Conservation (phyloP, 2,113 vertebrate genomes). For the Nannospalax galili region DNA sequence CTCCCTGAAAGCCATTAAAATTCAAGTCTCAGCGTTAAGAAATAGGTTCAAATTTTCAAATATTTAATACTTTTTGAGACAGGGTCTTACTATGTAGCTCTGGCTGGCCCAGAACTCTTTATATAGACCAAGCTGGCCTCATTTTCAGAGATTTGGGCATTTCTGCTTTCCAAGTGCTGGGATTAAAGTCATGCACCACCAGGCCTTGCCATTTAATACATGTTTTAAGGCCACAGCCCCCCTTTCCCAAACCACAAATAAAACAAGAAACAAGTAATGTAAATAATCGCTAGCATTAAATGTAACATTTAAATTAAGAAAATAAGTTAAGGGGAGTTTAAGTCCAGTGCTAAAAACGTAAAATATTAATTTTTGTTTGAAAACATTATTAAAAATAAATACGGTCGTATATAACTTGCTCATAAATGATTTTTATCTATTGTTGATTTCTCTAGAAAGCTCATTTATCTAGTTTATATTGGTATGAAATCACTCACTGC, state of each 20-base stretch:
- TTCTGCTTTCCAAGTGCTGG: too few relatives aligned
- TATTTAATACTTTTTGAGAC: slow-evolving; percentile 31
- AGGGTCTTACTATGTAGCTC: too few relatives aligned
- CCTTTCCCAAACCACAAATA: neutral
- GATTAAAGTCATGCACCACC: too few relatives aligned
- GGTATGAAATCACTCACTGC: neutral
- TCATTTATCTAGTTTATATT: neutral
- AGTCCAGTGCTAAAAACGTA: slow-evolving; percentile 10
- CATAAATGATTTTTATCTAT: neutral
- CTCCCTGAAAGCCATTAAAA: neutral
- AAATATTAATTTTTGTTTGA: slow-evolving; percentile 25
- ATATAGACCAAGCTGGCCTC: too few relatives aligned
- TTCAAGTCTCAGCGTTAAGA: slow-evolving; percentile 28
- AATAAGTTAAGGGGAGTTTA: neutral
- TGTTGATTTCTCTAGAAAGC: slow-evolving; percentile 10
- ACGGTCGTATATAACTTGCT: neutral
- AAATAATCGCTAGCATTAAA: neutral
- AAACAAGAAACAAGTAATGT: neutral
- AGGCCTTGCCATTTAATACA: too few relatives aligned
- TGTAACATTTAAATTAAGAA: slow-evolving; percentile 13
- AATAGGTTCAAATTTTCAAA: slow-evolving; percentile 14
- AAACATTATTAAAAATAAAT: slow-evolving; percentile 14
- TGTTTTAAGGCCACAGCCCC: neutral
- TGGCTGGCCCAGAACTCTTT: too few relatives aligned
- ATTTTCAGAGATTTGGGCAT: too few relatives aligned